Conservation (phyloP, 2,113 vertebrate species). For the Oreochromis spilurus region DNA sequence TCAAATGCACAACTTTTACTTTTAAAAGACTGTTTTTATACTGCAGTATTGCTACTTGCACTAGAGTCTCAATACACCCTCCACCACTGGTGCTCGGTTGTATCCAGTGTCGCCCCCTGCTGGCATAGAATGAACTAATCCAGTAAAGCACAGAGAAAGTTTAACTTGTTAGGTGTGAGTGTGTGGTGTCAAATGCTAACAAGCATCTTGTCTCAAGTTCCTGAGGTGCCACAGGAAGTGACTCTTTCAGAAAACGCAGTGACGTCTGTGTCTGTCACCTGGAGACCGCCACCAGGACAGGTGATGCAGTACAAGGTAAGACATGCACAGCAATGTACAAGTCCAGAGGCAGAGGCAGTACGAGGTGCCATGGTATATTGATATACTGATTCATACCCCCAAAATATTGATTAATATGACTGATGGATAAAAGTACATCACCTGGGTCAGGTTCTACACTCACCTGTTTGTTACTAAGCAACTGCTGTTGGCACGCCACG, state of each 20-base stretch:
- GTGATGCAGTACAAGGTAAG: slow-evolving; percentile 81
- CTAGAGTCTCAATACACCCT: not conserved
- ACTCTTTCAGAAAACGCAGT: slow-evolving; percentile 73
- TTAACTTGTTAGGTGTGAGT: not conserved
- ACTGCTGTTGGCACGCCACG: slow-evolving; percentile 65
- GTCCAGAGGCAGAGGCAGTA: not conserved
- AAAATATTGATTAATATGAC: not conserved
- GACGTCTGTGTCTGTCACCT: slow-evolving; percentile 75
- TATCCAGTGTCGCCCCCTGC: not conserved
- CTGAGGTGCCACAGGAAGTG: slow-evolving; percentile 75
- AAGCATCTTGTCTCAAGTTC: slow-evolving; percentile 68
- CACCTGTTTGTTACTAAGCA: slow-evolving; percentile 77
- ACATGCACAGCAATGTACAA: not conserved
- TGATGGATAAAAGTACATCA: slow-evolving; percentile 35
- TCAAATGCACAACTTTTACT: not conserved
- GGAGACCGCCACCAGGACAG: slow-evolving; percentile 73
- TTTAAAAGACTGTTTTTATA: not conserved
- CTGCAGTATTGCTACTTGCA: not conserved
- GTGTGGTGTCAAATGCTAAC: not conserved
- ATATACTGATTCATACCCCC: not conserved
- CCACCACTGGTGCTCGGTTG: fast-evolving
- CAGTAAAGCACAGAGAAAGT: not conserved
- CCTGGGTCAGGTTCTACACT: slow-evolving; percentile 22
- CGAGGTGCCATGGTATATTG: not conserved
- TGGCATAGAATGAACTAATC: not conserved